These are phyloP conservation scores for Phenganax subtilis DNA, from an alignment of 92 coral and sea anemone species.

Conservation along the genomic window DNA sequence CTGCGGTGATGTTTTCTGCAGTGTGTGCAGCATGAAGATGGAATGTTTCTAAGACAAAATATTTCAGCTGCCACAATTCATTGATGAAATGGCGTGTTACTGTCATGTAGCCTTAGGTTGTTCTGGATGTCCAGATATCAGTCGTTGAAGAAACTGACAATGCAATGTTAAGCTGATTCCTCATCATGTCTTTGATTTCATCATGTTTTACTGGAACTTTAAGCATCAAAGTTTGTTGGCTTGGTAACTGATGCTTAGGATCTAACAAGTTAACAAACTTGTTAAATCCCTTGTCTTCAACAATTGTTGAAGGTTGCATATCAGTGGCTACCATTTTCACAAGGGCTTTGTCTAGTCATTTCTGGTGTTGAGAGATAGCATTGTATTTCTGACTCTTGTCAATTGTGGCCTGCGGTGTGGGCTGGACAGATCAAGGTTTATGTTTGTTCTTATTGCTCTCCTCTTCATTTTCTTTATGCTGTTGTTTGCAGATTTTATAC, in stretches of 20 bases:
- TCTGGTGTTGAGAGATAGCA: too few relatives aligned
- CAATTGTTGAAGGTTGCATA: too few relatives aligned
- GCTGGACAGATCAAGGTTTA: too few relatives aligned
- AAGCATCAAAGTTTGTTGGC: not conserved
- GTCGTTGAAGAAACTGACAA: constrained; percentile 18
- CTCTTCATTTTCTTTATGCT: constrained; percentile 27
- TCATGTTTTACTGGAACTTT: not conserved
- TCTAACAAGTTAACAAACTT: too few relatives aligned
- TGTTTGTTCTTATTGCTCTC: too few relatives aligned
- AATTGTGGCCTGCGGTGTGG: too few relatives aligned
- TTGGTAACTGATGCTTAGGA: too few relatives aligned
- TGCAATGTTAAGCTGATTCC: constrained; percentile 9
- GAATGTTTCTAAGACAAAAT: constrained; percentile 37
- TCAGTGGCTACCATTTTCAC: too few relatives aligned
- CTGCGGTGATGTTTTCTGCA: not conserved
- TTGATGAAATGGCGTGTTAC: constrained; percentile 24
- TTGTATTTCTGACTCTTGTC: too few relatives aligned
- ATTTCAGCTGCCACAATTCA: constrained; percentile 32
- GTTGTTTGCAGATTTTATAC: constrained; percentile 25
- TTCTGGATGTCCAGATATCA: constrained; percentile 31
- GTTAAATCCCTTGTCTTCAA: too few relatives aligned
- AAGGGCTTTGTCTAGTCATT: too few relatives aligned
- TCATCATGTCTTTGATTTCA: constrained; percentile 14
- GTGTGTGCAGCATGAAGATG: constrained; percentile 17
- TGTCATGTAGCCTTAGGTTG: constrained; percentile 20